Evolutionary conservation across 2,888 invertebrate genomes (phyloP).

Genomic region (Aphodius sticticus): DNA sequence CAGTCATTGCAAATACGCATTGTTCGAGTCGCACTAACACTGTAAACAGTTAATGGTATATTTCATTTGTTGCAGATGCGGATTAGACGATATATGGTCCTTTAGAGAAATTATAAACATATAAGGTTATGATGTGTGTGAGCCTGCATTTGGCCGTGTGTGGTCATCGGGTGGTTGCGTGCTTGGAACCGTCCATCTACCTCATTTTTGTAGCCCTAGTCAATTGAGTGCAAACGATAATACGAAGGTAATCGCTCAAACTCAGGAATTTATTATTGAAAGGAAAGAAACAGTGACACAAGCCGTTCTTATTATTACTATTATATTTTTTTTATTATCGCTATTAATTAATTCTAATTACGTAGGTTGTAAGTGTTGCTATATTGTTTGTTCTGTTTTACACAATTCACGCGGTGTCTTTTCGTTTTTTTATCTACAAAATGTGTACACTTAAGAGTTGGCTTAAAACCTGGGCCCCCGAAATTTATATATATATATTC

Average conservation of each 20-base stretch:
- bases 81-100: background rate
- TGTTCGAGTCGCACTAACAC: background rate
- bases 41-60: conserved; percentile 5
- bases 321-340: background rate
- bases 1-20: too few species aligned
- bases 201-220: conserved; percentile 39
- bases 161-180: conserved; percentile 34
- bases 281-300: background rate
- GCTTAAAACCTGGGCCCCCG: background rate
- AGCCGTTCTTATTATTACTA: background rate
- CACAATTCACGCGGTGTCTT: conserved; percentile 10
- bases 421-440: conserved; percentile 14
- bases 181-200: conserved; percentile 40
- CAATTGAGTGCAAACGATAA: conserved; percentile 39
- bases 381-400: conserved; percentile 14
- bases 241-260: conserved; percentile 36
- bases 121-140: conserved; percentile 27
- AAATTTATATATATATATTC: background rate
- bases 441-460: background rate
- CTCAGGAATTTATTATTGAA: conserved; percentile 34
- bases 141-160: conserved; percentile 8
- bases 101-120: background rate
- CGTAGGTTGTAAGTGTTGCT: conserved; percentile 36
- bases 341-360: conserved; percentile 27
- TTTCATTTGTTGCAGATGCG: conserved; percentile 19